phyloP scores from a whole-genome alignment of 37 sponge, comb jelly and placozoan genomes.

The Diacarnus erythraeanus region DNA sequence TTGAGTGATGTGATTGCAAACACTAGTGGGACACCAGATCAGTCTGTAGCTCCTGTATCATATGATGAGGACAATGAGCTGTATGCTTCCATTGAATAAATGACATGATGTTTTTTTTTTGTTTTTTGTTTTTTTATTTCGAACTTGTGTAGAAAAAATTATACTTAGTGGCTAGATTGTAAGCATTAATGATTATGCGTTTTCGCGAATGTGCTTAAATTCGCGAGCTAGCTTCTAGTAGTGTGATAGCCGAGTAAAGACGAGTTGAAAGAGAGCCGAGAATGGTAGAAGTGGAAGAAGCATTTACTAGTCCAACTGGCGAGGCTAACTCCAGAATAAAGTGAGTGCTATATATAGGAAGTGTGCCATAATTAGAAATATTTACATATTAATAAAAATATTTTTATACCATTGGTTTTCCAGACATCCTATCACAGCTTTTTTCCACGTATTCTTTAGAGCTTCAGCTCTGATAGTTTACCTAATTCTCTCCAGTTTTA shows the following conservation, averaged over 20 bases:
- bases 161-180: not conserved
- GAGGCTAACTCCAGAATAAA: constrained; percentile 26
- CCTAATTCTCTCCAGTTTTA: constrained; percentile 42
- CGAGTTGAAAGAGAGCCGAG: not conserved
- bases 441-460: constrained; percentile 89
- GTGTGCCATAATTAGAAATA: constrained; percentile 5
- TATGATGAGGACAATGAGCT: constrained; percentile 24
- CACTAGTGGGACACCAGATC: constrained; percentile 1
- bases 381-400: not conserved
- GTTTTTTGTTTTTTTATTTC: not conserved
- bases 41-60: not conserved
- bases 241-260: not conserved
- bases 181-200: not conserved
- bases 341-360: constrained; percentile 15
- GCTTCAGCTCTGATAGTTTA: constrained; percentile 75
- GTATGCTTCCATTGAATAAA: constrained; percentile 14
- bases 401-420: not conserved
- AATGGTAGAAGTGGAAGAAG: not conserved
- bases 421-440: constrained; percentile 81
- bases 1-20: constrained; percentile 26
- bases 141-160: not conserved
- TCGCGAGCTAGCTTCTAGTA: no score
- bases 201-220: not conserved
- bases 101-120: not conserved
- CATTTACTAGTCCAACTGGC: constrained; percentile 12